Conservation (phyloP, 2,113 vertebrate genomes). For the Tyrannus savana region DNA sequence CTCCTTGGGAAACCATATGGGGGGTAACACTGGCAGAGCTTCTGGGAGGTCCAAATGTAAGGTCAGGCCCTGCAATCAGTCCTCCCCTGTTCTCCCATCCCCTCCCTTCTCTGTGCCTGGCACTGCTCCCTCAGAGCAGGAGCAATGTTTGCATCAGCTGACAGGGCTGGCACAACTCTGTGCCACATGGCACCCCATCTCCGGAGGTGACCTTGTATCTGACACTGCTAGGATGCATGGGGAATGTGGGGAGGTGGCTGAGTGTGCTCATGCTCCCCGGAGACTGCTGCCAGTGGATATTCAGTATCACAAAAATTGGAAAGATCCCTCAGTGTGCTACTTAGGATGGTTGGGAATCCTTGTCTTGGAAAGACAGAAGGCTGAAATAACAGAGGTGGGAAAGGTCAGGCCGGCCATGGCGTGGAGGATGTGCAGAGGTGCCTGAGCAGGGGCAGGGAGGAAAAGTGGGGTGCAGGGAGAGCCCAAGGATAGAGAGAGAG, state of each 20-base stretch:
- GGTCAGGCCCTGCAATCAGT: background rate
- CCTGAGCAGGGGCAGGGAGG: background rate
- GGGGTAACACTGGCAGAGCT: background rate
- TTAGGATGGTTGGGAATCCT: background rate
- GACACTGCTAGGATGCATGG: background rate
- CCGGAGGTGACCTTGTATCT: slow-evolving; percentile 34
- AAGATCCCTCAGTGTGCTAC: background rate
- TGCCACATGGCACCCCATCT: background rate
- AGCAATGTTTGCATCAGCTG: slow-evolving; percentile 12
- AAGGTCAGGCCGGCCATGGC: background rate
- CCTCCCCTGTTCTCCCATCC: background rate
- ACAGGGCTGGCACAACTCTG: background rate
- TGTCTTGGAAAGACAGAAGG: background rate
- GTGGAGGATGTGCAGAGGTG: background rate
- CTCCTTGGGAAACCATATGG: background rate
- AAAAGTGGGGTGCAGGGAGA: background rate
- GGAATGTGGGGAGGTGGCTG: background rate
- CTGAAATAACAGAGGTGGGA: background rate
- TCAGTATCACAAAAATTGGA: background rate
- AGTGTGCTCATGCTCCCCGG: background rate
- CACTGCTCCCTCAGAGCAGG: background rate
- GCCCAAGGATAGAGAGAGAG: background rate
- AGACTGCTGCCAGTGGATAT: background rate
- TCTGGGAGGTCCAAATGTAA: background rate
- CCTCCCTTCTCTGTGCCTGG: background rate